Evolutionary conservation across 2,888 invertebrate genomes (phyloP).

Genomic region (Drosophila colorata): DNA sequence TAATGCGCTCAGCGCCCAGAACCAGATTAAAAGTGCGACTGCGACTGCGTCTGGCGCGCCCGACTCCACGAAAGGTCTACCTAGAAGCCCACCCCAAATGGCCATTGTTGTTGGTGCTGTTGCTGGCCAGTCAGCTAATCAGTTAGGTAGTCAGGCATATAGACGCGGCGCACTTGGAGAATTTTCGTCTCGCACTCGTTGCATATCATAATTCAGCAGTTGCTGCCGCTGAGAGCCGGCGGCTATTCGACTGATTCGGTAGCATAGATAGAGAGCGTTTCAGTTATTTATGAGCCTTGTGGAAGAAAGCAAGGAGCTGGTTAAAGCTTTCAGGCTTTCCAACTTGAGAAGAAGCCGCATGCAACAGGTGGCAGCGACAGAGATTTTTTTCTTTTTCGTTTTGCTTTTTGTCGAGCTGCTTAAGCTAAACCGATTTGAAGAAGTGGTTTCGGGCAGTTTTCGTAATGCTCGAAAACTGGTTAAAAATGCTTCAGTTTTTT

Average conservation of each 20-base stretch:
- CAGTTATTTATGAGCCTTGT: constrained; percentile 54
- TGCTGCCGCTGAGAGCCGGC: constrained; percentile 24
- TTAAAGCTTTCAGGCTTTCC: constrained; percentile 34
- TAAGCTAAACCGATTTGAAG: constrained; percentile 31
- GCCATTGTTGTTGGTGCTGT: constrained; percentile 8
- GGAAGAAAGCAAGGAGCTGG: constrained; percentile 30
- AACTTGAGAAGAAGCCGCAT: constrained; percentile 48
- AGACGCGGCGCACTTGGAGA: constrained; percentile 13
- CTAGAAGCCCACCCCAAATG: constrained; percentile 7
- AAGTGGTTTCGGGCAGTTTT: constrained; percentile 42
- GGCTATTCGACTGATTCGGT: constrained; percentile 51
- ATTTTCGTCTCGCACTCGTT: constrained; percentile 16
- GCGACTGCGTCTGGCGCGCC: constrained; percentile 21
- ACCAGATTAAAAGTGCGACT: constrained; percentile 71
- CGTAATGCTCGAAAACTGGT: constrained; percentile 28
- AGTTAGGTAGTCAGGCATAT: constrained; percentile 43
- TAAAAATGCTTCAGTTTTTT: constrained; percentile 36
- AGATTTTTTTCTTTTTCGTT: constrained; percentile 21
- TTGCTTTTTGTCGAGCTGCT: constrained; percentile 38
- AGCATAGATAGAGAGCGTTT: constrained; percentile 60
- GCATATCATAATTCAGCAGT: constrained; percentile 47
- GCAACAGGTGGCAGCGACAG: constrained; percentile 48
- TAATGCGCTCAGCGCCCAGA: constrained; percentile 80
- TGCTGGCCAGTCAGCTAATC: constrained; percentile 43
- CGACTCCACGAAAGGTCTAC: constrained; percentile 12